Percentiles rank a stretch among this genome's conserved stretches.
phyloP scores from a whole-genome alignment of 2,888 invertebrate genomes.

The Drosophila differens region DNA sequence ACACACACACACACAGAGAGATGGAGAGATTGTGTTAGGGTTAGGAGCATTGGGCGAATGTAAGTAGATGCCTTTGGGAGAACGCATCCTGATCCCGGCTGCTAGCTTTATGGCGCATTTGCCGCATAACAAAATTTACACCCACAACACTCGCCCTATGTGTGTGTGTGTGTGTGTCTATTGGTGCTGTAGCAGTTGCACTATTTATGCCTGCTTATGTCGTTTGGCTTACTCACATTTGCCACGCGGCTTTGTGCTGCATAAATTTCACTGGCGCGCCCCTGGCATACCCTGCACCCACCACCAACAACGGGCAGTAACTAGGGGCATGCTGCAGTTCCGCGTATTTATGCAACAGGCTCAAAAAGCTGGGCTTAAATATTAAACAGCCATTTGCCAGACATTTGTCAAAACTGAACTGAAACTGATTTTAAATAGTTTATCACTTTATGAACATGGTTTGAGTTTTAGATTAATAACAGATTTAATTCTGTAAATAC shows the following conservation, averaged over 20 bases:
- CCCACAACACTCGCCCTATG: conserved; percentile 46
- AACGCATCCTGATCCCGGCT: conserved; percentile 49
- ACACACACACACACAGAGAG: not conserved
- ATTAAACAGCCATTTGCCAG: too few species aligned
- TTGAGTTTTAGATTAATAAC: not conserved
- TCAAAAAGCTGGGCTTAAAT: not conserved
- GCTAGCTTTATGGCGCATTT: conserved; percentile 77
- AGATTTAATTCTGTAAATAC: too few species aligned
- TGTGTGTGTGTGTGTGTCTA: conserved; percentile 7
- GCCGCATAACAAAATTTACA: conserved; percentile 77
- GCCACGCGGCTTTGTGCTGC: conserved; percentile 77
- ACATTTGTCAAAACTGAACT: not conserved
- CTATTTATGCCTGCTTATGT: conserved; percentile 79
- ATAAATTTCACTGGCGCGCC: conserved; percentile 67
- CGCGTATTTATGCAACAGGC: not conserved
- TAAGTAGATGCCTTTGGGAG: conserved; percentile 46
- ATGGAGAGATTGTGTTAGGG: not conserved
- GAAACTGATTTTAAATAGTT: not conserved
- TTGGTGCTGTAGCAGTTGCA: conserved; percentile 26
- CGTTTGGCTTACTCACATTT: conserved; percentile 79
- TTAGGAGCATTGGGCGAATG: conserved; percentile 17
- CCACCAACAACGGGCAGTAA: too few species aligned
- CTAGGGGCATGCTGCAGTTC: not conserved
- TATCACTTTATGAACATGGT: too few species aligned
- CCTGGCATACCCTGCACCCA: conserved; percentile 3